Evolutionary conservation across 1,140 invertebrate species (phyloP).

Genomic region (Meloidogyne chitwoodi): DNA sequence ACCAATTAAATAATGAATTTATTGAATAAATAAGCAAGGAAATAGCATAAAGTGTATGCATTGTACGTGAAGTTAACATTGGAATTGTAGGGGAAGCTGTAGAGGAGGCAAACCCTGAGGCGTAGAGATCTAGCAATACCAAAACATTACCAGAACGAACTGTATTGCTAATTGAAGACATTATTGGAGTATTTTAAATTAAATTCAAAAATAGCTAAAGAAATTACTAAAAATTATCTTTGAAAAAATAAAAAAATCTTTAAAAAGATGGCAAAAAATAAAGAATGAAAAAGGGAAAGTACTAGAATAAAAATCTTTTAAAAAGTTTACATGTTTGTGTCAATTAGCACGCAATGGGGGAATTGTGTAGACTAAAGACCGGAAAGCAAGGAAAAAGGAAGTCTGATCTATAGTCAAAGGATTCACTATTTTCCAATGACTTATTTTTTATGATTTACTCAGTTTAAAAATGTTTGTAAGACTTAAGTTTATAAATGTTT

Average conservation of each 20-base stretch:
- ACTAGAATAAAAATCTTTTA: background rate
- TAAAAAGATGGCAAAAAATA: background rate
- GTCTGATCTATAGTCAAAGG: background rate
- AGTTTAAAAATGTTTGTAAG: no score
- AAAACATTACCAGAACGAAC: slow-evolving; percentile 45
- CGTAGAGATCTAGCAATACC: slow-evolving; percentile 52
- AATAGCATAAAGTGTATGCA: slow-evolving; percentile 54
- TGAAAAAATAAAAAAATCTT: background rate
- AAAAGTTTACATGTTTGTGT: background rate
- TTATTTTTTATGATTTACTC: no score
- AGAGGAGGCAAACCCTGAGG: slow-evolving; percentile 50
- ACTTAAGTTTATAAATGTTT: no score
- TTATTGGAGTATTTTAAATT: background rate
- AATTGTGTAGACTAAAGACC: no score
- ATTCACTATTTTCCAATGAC: no score
- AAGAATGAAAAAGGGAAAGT: background rate
- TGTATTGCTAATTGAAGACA: slow-evolving; percentile 22
- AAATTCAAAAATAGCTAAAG: background rate
- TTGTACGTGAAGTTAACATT: slow-evolving; percentile 50
- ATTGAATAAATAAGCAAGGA: slow-evolving; percentile 51
- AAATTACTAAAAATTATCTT: background rate
- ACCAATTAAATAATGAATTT: slow-evolving; percentile 51
- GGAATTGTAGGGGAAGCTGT: slow-evolving; percentile 44
- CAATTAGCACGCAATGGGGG: no score
- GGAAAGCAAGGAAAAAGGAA: no score